Evolutionary conservation across 92 coral and sea anemone genomes (phyloP).

Genomic region (Epizoanthus ramosus): DNA sequence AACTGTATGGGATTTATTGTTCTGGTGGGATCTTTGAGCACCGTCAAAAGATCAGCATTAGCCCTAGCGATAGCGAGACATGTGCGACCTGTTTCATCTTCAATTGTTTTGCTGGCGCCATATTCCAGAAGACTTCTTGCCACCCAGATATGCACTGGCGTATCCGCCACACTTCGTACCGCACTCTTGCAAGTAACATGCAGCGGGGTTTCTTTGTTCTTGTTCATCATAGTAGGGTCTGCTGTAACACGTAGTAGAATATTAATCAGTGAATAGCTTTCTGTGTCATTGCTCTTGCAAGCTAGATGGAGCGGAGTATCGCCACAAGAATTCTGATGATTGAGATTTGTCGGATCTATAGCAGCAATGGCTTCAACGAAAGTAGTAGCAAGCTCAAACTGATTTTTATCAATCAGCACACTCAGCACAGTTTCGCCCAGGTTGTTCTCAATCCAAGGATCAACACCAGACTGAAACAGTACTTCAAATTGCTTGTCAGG

Average conservation of each 20-base stretch:
- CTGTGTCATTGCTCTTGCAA: not conserved
- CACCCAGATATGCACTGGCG: not conserved
- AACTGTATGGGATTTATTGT: not conserved
- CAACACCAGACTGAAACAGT: not conserved
- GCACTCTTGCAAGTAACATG: not conserved
- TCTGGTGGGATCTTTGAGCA: not conserved
- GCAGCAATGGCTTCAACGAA: too few species aligned
- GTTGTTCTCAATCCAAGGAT: conserved; percentile 3
- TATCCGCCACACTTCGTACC: not conserved
- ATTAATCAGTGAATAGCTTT: not conserved
- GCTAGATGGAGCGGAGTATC: conserved; percentile 3
- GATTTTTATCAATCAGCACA: too few species aligned
- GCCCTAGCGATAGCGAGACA: not conserved
- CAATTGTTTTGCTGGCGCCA: not conserved
- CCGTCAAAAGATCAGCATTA: not conserved
- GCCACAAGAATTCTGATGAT: not conserved
- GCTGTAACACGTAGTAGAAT: not conserved
- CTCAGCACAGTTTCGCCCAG: not conserved
- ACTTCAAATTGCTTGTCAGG: not conserved
- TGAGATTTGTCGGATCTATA: not conserved
- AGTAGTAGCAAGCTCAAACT: too few species aligned
- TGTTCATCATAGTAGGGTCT: not conserved
- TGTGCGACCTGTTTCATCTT: not conserved
- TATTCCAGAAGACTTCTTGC: not conserved
- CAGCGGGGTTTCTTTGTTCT: not conserved